Base-by-base conservation (phyloP, 2,797 vertebrate species). In the Nannoperca obscura region DNA sequence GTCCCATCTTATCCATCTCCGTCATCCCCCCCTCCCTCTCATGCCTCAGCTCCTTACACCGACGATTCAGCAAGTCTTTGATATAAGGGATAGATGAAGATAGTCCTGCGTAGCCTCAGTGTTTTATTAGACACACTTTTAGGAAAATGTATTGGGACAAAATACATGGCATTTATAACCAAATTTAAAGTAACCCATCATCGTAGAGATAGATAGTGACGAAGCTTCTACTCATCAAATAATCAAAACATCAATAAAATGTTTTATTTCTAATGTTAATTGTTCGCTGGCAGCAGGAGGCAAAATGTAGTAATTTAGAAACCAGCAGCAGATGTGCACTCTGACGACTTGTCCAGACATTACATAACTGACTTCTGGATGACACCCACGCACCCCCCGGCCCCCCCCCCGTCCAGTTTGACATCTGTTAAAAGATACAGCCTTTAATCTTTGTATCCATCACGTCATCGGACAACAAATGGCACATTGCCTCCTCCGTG, bases 1-100 rank as follows among this genome's bases (percentile, higher is more conserved):
- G 84, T 90, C 87, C 68, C 74, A 66, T 85, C 86, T 71, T 10
- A 81, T 89, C 83, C 78, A 74, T 86, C 82, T 77, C 82, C 14
- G 55, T 54, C 66, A n/a, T 40, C 32, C 38, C 3, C 10, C 27
- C 3, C 12, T 15, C 49, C 20, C 68, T 42, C 44, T 42, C n/a
- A 17, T 15, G n/a, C 42, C 70, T 42, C 50, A 64, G 4, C 44
- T 22, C 69, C 27, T 47, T 22, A 17, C 50, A 49, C 36, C 11
- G n/a, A 34, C 1, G 24, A 50, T 42, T 68, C 40, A 50, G 68
- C 1, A 32, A 19, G 50, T 59, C 17, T 30, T 36, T 30, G 10
- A 68, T 34, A 14, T 24, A 3, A 57, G 42, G 19, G 15, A 50
- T 58, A 57, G 24, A 54, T 1, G 1, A 67, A 46, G 73, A 42